These are phyloP conservation scores for Sympetrum striolatum DNA, from an alignment of 2,888 invertebrate genomes.

Conservation along the genomic window DNA sequence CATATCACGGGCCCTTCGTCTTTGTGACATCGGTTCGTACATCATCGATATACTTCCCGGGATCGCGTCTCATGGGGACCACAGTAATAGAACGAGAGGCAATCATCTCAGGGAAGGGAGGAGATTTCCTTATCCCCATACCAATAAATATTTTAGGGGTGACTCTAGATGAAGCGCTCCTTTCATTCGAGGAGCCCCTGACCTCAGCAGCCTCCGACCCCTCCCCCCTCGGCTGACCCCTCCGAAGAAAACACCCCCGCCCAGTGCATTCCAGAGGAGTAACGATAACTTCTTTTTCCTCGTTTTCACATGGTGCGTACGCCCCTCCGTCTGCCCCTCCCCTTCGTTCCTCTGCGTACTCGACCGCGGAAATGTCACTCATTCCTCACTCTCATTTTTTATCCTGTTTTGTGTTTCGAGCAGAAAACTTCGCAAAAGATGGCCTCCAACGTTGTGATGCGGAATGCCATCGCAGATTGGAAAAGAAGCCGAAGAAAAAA, in stretches of 20 bases:
- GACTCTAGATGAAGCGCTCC: background rate
- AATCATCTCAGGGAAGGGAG: background rate
- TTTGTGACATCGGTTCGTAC: too few species aligned
- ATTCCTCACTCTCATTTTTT: background rate
- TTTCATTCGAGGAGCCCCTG: slow-evolving; percentile 18
- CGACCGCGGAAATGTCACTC: slow-evolving; percentile 31
- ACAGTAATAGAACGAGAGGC: background rate
- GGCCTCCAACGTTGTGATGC: background rate
- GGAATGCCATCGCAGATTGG: too few species aligned
- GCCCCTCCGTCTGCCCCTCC: background rate
- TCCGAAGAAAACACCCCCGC: background rate
- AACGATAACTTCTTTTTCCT: background rate
- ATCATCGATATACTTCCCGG: too few species aligned
- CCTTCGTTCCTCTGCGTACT: background rate
- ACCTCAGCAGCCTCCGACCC: slow-evolving; percentile 22
- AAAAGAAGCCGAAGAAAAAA: too few species aligned
- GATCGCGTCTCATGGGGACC: too few species aligned
- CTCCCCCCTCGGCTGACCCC: background rate
- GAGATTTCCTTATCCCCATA: background rate
- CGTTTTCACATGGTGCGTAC: background rate
- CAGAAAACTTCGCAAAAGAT: background rate
- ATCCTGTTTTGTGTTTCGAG: background rate
- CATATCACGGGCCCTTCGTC: too few species aligned
- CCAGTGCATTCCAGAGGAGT: background rate
- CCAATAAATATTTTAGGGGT: background rate